Base-by-base conservation (phyloP, 2,888 invertebrate species). In the Rhorus exstirpatorius region DNA sequence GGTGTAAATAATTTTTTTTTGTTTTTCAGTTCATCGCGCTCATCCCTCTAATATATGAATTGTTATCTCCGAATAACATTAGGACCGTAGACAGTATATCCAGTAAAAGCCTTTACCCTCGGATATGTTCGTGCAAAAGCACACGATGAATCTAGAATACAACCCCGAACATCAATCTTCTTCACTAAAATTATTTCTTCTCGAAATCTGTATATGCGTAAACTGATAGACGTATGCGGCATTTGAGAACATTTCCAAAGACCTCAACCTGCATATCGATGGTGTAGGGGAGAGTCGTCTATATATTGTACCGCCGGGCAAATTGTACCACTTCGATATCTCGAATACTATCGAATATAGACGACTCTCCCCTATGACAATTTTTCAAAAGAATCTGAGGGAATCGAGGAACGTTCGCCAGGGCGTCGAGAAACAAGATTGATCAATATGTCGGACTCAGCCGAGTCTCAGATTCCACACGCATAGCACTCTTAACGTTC, bases 81-180 rank as follows among this genome's bases (percentile, higher is more conserved):
- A 61, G 38, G 31, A 61, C 19, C 12, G 17, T 60, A 35, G 14
- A 60, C 58, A 24, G 53, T 24, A 35, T 17, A 17, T 35, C 35
- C 31, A 60, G 17, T 17, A 7, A 41, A 41, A 38, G 19, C 41
- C 31, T 19, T 21, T 4, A n/a, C 60, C 35, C 60, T 10, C 38
- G 38, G 38, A 55, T 55, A 31, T 55, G 26, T 38, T 38, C 19
- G 35, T 38, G 17, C 38, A 19, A 38, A 35, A 38, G 38, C 60
- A 17, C 12, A 60, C 60, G 35, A 35, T 1, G 60, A 26, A 26
- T 6, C 26, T 14, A 26, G 4, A n/a, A n/a, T n/a, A n/a, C 21
- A 49, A 14, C n/a, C 10, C 49, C 14, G 24, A 26, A n/a, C 51
- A 67, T 67, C 67, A 51, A 67, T 67, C 67, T 38, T 51, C 35